These are phyloP conservation scores for Albula goreensis DNA, from an alignment of 2,113 vertebrate genomes.

Conservation along the genomic window DNA sequence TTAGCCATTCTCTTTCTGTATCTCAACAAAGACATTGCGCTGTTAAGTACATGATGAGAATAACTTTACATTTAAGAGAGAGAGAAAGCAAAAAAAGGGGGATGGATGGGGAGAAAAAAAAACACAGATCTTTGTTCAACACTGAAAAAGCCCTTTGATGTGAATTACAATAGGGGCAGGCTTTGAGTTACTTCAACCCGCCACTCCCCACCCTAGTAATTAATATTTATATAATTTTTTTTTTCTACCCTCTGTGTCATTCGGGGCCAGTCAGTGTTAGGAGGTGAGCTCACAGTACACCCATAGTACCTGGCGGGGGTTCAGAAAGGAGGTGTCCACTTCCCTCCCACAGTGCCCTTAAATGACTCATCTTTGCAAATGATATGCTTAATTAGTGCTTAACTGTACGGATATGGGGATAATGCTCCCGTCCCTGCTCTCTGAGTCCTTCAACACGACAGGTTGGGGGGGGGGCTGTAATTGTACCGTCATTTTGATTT, in stretches of 20 bases:
- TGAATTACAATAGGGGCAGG: slow-evolving; percentile 44
- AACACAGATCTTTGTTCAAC: slow-evolving; percentile 17
- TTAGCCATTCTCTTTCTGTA: slow-evolving; percentile 43
- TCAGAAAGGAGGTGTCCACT: not conserved
- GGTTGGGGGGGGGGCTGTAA: slow-evolving; percentile 50
- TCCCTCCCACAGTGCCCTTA: not conserved
- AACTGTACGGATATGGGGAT: slow-evolving; percentile 45
- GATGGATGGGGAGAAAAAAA: not conserved
- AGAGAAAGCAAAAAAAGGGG: no score
- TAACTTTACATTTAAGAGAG: slow-evolving; percentile 34
- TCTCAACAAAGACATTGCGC: slow-evolving; percentile 41
- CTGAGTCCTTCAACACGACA: slow-evolving; percentile 59
- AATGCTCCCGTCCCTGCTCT: slow-evolving; percentile 56
- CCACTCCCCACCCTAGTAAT: no score
- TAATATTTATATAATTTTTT: no score
- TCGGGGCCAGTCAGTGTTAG: slow-evolving; percentile 14
- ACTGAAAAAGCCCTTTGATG: slow-evolving; percentile 52
- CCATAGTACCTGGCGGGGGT: not conserved
- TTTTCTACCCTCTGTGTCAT: not conserved
- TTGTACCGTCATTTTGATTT: slow-evolving; percentile 59
- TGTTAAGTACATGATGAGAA: slow-evolving; percentile 38
- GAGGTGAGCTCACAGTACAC: not conserved
- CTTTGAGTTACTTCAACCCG: slow-evolving; percentile 33
- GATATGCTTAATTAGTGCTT: slow-evolving; percentile 66
- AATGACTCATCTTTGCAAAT: slow-evolving; percentile 34